phyloP scores from a whole-genome alignment of 2,888 invertebrate species.

The Griposia aprilina region DNA sequence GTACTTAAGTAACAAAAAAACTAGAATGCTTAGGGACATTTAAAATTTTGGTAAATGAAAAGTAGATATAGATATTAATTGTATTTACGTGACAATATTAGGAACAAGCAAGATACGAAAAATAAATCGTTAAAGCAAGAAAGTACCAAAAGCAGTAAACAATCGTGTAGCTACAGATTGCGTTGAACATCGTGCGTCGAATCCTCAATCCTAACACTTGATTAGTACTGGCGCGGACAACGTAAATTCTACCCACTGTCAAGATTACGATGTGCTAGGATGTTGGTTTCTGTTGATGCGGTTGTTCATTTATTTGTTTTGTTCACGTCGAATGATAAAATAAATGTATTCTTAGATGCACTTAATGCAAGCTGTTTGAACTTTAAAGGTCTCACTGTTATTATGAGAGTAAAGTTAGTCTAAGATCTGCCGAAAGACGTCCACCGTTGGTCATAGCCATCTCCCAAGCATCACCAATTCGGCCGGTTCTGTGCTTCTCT shows the following conservation, averaged over 20 bases:
- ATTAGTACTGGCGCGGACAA: constrained; percentile 67
- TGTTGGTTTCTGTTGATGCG: constrained; percentile 45
- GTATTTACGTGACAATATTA: background rate
- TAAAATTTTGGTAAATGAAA: background rate
- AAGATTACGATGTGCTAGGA: constrained; percentile 60
- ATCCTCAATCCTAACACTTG: constrained; percentile 64
- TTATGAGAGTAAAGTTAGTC: no score
- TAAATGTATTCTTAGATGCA: no score
- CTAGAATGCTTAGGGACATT: no score
- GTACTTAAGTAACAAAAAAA: no score
- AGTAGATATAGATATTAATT: background rate
- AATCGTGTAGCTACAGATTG: constrained; percentile 29
- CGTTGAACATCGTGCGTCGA: constrained; percentile 43
- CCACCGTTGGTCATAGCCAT: no score
- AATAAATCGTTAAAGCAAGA: background rate
- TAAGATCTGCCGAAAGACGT: no score
- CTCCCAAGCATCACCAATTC: no score
- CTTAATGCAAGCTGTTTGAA: no score
- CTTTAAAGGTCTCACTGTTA: no score
- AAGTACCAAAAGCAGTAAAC: constrained; percentile 8
- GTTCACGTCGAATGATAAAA: no score
- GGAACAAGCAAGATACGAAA: background rate
- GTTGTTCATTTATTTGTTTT: background rate
- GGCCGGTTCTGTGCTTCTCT: no score
- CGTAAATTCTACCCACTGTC: constrained; percentile 67